phyloP scores from a whole-genome alignment of 2,113 vertebrate genomes.

The Reinhardtius hippoglossoides region DNA sequence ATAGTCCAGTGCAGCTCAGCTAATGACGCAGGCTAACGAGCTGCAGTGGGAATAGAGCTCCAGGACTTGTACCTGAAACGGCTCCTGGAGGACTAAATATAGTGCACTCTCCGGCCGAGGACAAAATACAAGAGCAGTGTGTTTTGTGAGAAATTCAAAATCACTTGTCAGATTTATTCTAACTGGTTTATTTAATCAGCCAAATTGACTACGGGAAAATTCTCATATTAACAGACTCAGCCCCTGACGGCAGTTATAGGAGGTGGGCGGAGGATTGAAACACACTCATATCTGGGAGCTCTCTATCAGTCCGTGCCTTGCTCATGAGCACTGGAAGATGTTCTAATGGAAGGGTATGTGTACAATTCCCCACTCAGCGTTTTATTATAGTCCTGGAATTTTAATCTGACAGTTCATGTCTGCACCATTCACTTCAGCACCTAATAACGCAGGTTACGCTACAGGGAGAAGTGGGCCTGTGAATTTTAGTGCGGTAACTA shows the following conservation, averaged over 20 bases:
- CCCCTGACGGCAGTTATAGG: slow-evolving; percentile 31
- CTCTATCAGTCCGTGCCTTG: slow-evolving; percentile 18
- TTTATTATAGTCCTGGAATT: slow-evolving; percentile 19
- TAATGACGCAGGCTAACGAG: slow-evolving; percentile 68
- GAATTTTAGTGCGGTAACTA: slow-evolving; percentile 16
- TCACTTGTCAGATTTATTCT: slow-evolving; percentile 49
- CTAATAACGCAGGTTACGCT: slow-evolving; percentile 4
- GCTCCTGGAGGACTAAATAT: slow-evolving; percentile 59
- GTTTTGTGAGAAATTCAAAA: slow-evolving; percentile 31
- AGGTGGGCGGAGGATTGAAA: slow-evolving; percentile 16
- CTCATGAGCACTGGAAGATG: slow-evolving; percentile 13
- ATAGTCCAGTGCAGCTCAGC: slow-evolving; percentile 34
- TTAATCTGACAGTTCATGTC: slow-evolving; percentile 12
- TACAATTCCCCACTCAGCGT: neutral
- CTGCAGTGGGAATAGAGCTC: slow-evolving; percentile 64
- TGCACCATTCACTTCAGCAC: slow-evolving; percentile 18
- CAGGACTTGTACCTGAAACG: slow-evolving; percentile 53
- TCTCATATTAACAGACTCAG: slow-evolving; percentile 49
- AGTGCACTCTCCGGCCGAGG: slow-evolving; percentile 21
- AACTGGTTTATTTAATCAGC: slow-evolving; percentile 50
- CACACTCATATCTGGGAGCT: neutral
- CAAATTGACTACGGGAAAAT: slow-evolving; percentile 46
- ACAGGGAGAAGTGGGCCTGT: slow-evolving; percentile 21
- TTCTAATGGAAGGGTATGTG: neutral
- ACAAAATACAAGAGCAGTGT: slow-evolving; percentile 36